Evolutionary conservation across 1,140 invertebrate species (phyloP), one percentile per base, ranked within the genome.

Genomic region (Cydia fagiglandana): DNA sequence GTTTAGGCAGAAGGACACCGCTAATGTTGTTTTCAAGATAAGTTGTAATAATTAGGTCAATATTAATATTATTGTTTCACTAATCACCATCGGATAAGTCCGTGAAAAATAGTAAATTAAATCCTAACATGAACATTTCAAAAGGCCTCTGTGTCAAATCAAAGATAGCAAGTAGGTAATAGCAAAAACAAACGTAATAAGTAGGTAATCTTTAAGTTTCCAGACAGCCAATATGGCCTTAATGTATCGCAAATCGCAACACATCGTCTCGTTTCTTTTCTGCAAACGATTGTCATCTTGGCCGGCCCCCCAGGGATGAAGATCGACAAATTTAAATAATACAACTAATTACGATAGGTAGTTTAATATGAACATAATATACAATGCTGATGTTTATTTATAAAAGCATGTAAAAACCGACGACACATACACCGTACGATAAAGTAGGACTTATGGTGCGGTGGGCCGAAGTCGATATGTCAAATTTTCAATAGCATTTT

Each of bases 321-420:
- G 1, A 53, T 53, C n/a, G n/a, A 12, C 17, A 17, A 7, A n/a
- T n/a, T n/a, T n/a, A 84, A 88, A 82, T 82, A 85, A 86, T 83
- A 86, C 45, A 47, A 75, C 41, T 28, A 56, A 47, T 80, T 88
- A 83, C 80, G 83, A 88, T 88, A 90, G 81, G 85, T 89, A 80
- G 83, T 92, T 91, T 91, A 92, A 87, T 92, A 91, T 91, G 86
- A 92, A 92, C 89, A 88, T 92, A 92, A 91, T 92, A 92, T 92
- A 92, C 91, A 92, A 87, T 88, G 89, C 85, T 84, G 87, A 88
- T 84, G 85, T 92, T 91, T 90, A 91, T 88, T 90, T 91, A 92
- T 88, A 92, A 92, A 92, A 92, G 91, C 91, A 82, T 83, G 86
- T 91, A 91, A 85, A 92, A 92, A 92, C 84, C 83, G 88, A 90